Percentiles rank a stretch among this genome's conserved stretches.
Conservation (phyloP, 2,888 invertebrate genomes). For the Cheiracanthium punctorium region DNA sequence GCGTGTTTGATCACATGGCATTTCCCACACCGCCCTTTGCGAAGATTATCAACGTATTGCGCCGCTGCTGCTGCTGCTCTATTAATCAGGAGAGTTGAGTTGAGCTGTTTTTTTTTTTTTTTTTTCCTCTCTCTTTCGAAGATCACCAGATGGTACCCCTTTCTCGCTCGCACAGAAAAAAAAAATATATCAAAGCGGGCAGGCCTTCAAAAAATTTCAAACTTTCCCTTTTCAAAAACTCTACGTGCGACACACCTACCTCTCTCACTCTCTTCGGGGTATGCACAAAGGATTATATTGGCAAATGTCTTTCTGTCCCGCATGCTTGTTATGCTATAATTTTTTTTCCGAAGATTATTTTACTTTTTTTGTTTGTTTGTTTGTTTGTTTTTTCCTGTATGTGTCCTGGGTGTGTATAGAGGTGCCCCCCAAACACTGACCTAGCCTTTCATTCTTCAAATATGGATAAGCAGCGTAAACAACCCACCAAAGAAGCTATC, state of each 20-base stretch:
- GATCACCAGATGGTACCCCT: constrained; percentile 55
- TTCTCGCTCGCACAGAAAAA: no score
- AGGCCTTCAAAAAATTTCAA: constrained; percentile 54
- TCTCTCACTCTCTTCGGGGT: constrained; percentile 32
- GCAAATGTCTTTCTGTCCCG: constrained; percentile 43
- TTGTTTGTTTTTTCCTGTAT: no score
- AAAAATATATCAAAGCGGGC: no score
- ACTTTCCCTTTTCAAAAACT: constrained; percentile 24
- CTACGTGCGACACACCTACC: constrained; percentile 64
- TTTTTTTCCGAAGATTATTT: no score
- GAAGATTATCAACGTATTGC: constrained; percentile 66
- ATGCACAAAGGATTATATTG: constrained; percentile 67
- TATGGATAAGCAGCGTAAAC: no score
- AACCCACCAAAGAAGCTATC: no score
- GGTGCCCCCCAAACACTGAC: no score
- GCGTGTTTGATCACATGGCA: constrained; percentile 66
- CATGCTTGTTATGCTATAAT: constrained; percentile 50
- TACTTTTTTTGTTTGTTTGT: no score
- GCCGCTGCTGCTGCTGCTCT: constrained; percentile 64
- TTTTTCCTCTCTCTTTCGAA: background rate
- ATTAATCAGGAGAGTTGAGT: constrained; percentile 63
- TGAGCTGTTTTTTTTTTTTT: constrained; percentile 53
- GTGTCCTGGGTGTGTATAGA: no score
- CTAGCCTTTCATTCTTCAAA: no score
- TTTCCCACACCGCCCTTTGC: constrained; percentile 63